These are phyloP conservation scores for Kradibia gibbosae DNA, from an alignment of 1,140 invertebrate genomes.

Conservation along the genomic window DNA sequence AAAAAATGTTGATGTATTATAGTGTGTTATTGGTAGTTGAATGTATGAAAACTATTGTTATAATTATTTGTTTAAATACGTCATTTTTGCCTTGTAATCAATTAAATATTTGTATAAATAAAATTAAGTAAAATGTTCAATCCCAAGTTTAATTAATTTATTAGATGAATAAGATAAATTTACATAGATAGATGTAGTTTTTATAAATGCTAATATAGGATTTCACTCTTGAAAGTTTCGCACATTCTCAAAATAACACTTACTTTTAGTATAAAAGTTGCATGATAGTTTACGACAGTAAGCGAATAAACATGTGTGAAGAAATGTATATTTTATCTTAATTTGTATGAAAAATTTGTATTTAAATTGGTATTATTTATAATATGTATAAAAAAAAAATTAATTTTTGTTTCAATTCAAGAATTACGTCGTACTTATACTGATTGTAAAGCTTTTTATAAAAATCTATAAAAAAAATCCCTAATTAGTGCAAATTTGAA, in stretches of 20 bases:
- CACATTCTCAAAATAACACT: not conserved
- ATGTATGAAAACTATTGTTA: too few species aligned
- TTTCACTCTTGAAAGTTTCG: not conserved
- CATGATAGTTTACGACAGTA: too few species aligned
- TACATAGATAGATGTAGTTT: not conserved
- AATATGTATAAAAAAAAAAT: too few species aligned
- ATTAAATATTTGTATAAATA: not conserved
- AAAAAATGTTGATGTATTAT: too few species aligned
- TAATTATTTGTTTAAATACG: too few species aligned
- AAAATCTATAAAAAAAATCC: not conserved
- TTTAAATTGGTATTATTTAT: not conserved
- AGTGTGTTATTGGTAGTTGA: too few species aligned
- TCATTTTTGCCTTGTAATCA: too few species aligned
- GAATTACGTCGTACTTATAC: too few species aligned
- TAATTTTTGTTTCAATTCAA: too few species aligned
- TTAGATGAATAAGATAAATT: not conserved
- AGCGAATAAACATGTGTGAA: too few species aligned
- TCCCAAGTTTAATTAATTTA: not conserved
- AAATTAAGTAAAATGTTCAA: not conserved
- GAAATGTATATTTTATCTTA: not conserved
- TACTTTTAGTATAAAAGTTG: too few species aligned
- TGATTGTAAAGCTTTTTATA: not conserved
- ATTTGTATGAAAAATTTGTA: not conserved
- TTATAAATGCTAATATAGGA: not conserved
- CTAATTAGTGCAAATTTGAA: not conserved